phyloP scores from a whole-genome alignment of 2,797 vertebrate genomes.

The Myotis vivesi region DNA sequence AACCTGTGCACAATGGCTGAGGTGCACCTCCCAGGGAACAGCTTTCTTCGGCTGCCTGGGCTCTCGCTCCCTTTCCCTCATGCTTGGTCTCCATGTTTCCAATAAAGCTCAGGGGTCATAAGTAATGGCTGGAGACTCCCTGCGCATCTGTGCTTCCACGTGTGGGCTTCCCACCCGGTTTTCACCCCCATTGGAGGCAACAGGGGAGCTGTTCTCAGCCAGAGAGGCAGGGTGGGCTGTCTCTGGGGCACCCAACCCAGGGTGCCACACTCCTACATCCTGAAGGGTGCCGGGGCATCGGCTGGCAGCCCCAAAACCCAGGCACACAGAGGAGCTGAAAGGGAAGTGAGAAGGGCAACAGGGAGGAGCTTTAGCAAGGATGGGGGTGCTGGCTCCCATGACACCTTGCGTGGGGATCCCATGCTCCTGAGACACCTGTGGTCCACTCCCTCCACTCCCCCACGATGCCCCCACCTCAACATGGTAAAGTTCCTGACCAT shows the following conservation, averaged over 20 bases:
- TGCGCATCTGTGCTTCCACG: not conserved
- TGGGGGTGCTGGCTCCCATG: not conserved
- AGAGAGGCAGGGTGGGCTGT: not conserved
- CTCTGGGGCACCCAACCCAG: not conserved
- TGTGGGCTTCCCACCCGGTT: not conserved
- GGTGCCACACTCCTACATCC: not conserved
- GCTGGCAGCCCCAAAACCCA: not conserved
- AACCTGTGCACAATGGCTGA: not conserved
- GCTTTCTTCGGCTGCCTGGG: rapidly evolving
- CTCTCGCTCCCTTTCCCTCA: not conserved
- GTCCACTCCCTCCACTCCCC: not conserved
- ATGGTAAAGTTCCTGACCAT: not conserved
- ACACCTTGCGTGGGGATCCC: not conserved
- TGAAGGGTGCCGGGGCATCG: not conserved
- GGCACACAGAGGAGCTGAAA: not conserved
- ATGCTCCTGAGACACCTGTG: not conserved
- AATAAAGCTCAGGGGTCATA: not conserved
- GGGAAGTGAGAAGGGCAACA: not conserved
- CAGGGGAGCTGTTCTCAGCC: not conserved
- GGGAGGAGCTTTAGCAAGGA: not conserved
- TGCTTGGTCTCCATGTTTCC: not conserved
- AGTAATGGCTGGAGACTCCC: too few relatives aligned
- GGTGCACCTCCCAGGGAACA: not conserved
- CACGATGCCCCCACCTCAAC: not conserved
- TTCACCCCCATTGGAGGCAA: not conserved